A percentile compares a stretch with the other conserved stretches of the same genome.
phyloP scores from a whole-genome alignment of 2,797 vertebrate genomes.

The Pantherophis vulpinus region DNA sequence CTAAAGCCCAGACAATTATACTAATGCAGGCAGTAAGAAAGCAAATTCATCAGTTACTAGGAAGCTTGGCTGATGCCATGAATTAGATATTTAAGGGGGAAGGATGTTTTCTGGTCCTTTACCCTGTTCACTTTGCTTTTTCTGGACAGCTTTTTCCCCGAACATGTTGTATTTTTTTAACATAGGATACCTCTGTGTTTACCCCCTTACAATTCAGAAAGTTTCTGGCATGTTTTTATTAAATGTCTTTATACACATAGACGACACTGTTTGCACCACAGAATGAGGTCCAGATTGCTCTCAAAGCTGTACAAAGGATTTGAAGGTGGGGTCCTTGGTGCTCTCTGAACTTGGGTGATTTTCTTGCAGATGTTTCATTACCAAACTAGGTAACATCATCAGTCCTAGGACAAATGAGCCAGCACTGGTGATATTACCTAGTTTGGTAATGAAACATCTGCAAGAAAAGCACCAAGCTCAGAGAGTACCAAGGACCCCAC shows the following conservation, averaged over 20 bases:
- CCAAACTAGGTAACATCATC: background rate
- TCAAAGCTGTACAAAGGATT: background rate
- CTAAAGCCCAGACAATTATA: conserved; percentile 48
- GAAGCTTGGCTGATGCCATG: conserved; percentile 6
- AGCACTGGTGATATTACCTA: background rate
- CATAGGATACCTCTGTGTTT: background rate
- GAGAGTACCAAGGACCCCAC: background rate
- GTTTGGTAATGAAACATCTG: too few species aligned
- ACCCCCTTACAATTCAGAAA: rapidly evolving
- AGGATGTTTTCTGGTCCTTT: background rate
- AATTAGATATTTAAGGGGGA: conserved; percentile 17
- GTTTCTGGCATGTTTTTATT: background rate
- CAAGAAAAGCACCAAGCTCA: background rate
- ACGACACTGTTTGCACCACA: background rate
- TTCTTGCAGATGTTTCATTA: background rate
- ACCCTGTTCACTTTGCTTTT: rapidly evolving
- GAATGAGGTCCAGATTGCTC: background rate
- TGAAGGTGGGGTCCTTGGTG: background rate
- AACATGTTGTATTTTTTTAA: background rate
- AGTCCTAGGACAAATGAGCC: background rate
- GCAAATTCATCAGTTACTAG: conserved; percentile 43
- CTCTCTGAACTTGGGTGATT: background rate
- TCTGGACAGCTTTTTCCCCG: background rate
- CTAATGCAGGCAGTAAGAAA: conserved; percentile 44
- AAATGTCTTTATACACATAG: background rate